Conservation (phyloP, 2,113 vertebrate species). For the Sceloporus tristichus region DNA sequence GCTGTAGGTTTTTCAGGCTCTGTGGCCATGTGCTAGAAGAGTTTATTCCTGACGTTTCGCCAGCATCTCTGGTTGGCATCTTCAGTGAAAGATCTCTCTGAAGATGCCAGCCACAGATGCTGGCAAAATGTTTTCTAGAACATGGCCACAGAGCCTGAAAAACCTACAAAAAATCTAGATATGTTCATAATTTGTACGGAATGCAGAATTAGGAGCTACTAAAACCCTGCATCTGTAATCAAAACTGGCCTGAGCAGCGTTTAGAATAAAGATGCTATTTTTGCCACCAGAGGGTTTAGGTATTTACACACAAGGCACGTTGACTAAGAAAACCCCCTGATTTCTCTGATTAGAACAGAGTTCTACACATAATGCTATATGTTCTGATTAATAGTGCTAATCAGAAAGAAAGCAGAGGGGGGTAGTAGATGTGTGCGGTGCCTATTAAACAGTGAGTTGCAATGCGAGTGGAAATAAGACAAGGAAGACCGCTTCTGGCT, state of each 20-base stretch:
- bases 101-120: no score
- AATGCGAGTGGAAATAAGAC: conserved; percentile 5
- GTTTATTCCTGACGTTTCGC: no score
- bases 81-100: no score
- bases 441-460: background rate
- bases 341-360: conserved; percentile 39
- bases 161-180: background rate
- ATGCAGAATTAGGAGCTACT: background rate
- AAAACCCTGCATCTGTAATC: conserved; percentile 21
- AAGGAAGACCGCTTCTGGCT: background rate
- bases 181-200: background rate
- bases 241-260: conserved; percentile 26
- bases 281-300: conserved; percentile 30
- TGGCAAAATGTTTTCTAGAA: no score
- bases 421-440: background rate
- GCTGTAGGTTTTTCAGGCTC: no score
- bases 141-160: no score
- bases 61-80: no score
- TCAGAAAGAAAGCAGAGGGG: conserved; percentile 26
- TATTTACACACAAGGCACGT: conserved; percentile 40
- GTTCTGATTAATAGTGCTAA: conserved; percentile 3
- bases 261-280: conserved; percentile 35
- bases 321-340: conserved; percentile 10
- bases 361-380: conserved; percentile 11
- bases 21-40: no score